Percentiles rank a stretch among this genome's conserved stretches.
Conservation (phyloP, 2,113 vertebrate genomes). For the Atrichornis clamosus region DNA sequence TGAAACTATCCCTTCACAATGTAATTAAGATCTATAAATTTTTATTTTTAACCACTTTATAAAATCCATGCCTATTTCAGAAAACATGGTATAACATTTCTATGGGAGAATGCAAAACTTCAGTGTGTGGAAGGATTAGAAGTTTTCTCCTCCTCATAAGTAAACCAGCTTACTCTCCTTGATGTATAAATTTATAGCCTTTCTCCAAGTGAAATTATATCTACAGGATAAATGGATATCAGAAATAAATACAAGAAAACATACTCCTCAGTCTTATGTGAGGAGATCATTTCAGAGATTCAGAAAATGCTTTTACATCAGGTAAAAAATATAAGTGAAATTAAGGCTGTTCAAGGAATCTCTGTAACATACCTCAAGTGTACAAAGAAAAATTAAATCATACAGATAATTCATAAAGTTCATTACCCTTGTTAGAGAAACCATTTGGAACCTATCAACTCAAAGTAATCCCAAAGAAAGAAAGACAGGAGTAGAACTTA, state of each 20-base stretch:
- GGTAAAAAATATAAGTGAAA: background rate
- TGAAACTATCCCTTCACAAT: background rate
- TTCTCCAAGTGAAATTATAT: background rate
- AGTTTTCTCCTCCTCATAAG: background rate
- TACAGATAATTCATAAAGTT: background rate
- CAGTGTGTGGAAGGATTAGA: background rate
- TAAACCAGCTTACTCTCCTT: background rate
- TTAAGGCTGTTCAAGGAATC: background rate
- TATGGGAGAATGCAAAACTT: background rate
- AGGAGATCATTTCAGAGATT: background rate
- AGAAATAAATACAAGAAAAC: background rate
- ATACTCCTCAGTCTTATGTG: background rate
- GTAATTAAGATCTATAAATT: background rate
- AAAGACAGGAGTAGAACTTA: background rate
- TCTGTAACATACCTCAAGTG: background rate
- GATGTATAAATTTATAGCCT: background rate
- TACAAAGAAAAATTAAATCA: background rate
- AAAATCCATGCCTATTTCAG: background rate
- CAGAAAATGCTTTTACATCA: background rate
- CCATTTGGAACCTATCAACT: background rate
- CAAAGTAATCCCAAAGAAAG: background rate
- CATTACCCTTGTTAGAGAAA: background rate
- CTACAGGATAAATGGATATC: background rate
- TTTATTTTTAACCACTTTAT: background rate
- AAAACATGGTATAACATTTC: background rate